Evolutionary conservation across 2,797 vertebrate genomes (phyloP), one percentile per base, ranked within the genome.

Genomic region (Taenioides sp.): DNA sequence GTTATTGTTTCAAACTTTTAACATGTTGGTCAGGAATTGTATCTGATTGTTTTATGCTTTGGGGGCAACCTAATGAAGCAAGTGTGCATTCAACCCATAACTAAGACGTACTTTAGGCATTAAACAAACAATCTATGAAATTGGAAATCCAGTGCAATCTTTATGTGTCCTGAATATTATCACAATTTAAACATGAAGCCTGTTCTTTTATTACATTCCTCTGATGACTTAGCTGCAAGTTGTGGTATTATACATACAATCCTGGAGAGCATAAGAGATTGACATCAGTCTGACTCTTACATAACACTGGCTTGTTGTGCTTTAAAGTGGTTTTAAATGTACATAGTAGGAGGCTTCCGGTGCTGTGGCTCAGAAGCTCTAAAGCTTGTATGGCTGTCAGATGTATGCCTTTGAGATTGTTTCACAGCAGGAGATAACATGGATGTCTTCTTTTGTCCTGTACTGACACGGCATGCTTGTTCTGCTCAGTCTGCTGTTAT

Each of bases 341-440:
- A 73, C 76, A 79, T 80, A 71, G 31, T 72, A 69, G 34, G 62
- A 72, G 65, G 80, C 70, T 86, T 86, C 71, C 65, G 55, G 58
- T 3, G 59, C 64, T 72, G 72, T 76, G 80, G 67, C 49, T 68
- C 58, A 59, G 70, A 84, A 78, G 80, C 59, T 61, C 75, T 70
- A 67, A 86, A 86, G 84, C 74, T 74, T 60, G n/a, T 4, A 79
- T 69, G 23, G 79, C 66, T 75, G n/a, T 84, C 73, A 75, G 79
- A 75, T 87, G 86, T 75, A 81, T 86, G 74, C 73, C 50, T 69
- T 67, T 82, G 73, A 86, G 82, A 90, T 85, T 85, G 82, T 40
- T 84, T 91, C 82, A 65, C 85, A 83, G 85, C 86, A 84, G 87
- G 84, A 86, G 87, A 79, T 77, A 59, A 71, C 65, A 50, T 55